These are phyloP conservation scores for Hippopotamus amphibius DNA, from an alignment of 2,113 vertebrate species.

Conservation along the genomic window DNA sequence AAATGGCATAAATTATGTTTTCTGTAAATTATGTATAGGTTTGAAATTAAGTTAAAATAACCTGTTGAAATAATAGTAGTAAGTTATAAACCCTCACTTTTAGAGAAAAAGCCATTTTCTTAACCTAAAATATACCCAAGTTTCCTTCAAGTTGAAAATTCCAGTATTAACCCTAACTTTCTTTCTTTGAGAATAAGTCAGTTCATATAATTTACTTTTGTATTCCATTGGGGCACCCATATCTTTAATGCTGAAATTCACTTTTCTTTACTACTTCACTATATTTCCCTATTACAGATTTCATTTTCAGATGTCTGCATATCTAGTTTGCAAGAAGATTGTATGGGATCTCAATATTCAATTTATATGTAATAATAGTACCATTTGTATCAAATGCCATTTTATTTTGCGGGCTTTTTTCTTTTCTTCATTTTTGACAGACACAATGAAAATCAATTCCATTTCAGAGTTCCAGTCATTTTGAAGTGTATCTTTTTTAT, in stretches of 20 bases:
- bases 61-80: neutral
- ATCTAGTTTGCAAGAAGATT: conserved; percentile 50
- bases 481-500: neutral
- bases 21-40: neutral
- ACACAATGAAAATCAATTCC: conserved; percentile 53
- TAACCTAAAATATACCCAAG: conserved; percentile 2
- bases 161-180: neutral
- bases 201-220: neutral
- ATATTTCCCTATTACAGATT: conserved; percentile 12
- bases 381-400: conserved; percentile 47
- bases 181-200: neutral
- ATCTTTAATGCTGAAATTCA: conserved; percentile 14
- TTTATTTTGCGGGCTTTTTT: conserved; percentile 29
- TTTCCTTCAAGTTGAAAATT: conserved; percentile 52
- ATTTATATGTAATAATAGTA: conserved; percentile 57
- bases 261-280: neutral
- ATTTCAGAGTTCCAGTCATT: neutral
- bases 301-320: conserved; percentile 57
- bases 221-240: neutral
- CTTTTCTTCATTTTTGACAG: conserved; percentile 20
- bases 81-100: neutral
- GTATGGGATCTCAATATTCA: conserved; percentile 43
- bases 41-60: conserved; percentile 61
- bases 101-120: conserved; percentile 3
- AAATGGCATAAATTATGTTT: conserved; percentile 39